phyloP scores from a whole-genome alignment of 2,888 invertebrate species.

The Torymus tubicola region DNA sequence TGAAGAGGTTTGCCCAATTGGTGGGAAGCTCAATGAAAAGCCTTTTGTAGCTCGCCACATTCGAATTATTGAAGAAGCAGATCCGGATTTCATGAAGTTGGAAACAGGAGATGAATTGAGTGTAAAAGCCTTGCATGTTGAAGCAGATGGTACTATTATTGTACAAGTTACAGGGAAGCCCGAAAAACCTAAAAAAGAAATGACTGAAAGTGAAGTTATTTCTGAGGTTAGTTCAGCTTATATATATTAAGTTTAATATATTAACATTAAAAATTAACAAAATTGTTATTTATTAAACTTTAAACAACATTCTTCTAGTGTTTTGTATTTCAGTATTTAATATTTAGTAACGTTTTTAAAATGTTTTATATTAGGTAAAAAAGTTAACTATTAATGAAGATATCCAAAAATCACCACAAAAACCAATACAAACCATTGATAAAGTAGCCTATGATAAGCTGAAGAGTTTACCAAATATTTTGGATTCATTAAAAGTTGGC shows the following conservation, averaged over 20 bases:
- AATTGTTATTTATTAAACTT: no score
- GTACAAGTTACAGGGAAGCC: constrained; percentile 7
- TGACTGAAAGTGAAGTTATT: not conserved
- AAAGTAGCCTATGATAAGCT: constrained; percentile 19
- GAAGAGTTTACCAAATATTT: constrained; percentile 9
- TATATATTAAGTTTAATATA: no score
- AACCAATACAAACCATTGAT: not conserved
- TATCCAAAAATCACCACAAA: not conserved
- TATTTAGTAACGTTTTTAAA: no score
- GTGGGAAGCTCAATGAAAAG: constrained; percentile 39
- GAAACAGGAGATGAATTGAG: constrained; percentile 53
- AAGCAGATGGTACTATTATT: constrained; percentile 30
- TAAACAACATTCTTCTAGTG: no score
- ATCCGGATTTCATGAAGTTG: constrained; percentile 44
- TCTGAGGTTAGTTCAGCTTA: not conserved
- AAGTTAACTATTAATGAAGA: no score
- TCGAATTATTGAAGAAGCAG: constrained; percentile 52
- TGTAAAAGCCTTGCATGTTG: constrained; percentile 57
- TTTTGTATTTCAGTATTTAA: no score
- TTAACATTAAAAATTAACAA: no score
- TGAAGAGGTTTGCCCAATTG: constrained; percentile 46
- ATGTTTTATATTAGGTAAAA: no score
- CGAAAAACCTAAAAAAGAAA: not conserved
- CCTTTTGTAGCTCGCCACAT: constrained; percentile 58
- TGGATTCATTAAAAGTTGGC: constrained; percentile 46